Evolutionary conservation across 2,888 invertebrate genomes (phyloP), one percentile per base, ranked within the genome.

Genomic region (Mesorhabditis belari): DNA sequence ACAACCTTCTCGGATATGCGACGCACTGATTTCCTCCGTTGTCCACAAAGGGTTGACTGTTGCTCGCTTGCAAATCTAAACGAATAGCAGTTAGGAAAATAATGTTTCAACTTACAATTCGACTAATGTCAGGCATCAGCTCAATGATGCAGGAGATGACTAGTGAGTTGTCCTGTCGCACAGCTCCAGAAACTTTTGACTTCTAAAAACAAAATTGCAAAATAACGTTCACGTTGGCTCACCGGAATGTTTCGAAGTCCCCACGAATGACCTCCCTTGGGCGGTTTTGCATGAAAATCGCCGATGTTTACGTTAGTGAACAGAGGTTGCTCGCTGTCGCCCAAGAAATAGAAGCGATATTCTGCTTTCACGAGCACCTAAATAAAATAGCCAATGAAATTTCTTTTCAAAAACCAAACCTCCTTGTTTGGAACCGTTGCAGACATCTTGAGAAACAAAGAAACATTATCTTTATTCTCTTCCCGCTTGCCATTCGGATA

Each of bases 211-310:
- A 61, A 24, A 57, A 52, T 57, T 19, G 26, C 12, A 27, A 12
- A n/a, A n/a, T n/a, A n/a, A n/a, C n/a, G n/a, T n/a, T 54, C 5
- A n/a, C 66, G 70, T 63, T 81, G 80, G 5, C 61, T 61, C 29
- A 70, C 74, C 2, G 81, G 81, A 53, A 81, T 80, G 58, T 81
- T 81, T 5, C 81, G 66, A 21, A 81, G 67, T 1, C 81, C 81
- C 81, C 81, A 81, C 5, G 79, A 79, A 62, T 80, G 80, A 5
- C 80, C 80, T 19, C 80, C 77, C 65, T 81, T 81, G 19, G 77
- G 74, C 25, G 80, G 80, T 62, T 80, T 80, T 3, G 80, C 80
- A 58, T 81, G 80, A 63, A 81, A 81, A 25, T 81, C 81, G 28
- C 81, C 81, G 29, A 80, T 77, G 62, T 81, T 81, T 4, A 81